A percentile compares a stretch with the other conserved stretches of the same genome.
phyloP scores from a whole-genome alignment of 2,797 vertebrate species.

The Melanitta fusca region DNA sequence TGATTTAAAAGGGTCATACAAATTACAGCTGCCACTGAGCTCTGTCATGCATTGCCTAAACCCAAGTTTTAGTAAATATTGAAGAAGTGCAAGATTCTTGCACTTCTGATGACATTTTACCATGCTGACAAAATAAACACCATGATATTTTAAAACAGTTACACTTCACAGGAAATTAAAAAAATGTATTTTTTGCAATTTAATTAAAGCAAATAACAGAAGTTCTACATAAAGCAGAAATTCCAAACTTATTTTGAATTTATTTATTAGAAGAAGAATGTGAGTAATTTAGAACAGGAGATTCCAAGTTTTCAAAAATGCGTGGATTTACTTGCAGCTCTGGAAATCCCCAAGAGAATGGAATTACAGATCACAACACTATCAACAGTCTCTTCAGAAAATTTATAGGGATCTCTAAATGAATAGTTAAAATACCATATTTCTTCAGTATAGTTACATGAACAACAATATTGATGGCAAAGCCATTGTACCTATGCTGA shows the following conservation, averaged over 20 bases:
- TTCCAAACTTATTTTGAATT: accelerated
- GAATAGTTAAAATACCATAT: background rate
- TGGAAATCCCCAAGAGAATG: background rate
- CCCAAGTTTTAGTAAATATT: background rate
- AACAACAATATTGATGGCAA: background rate
- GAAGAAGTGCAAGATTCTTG: background rate
- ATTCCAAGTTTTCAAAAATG: background rate
- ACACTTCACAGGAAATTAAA: background rate
- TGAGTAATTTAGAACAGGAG: background rate
- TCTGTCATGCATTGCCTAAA: background rate
- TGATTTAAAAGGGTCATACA: background rate
- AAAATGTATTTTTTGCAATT: background rate
- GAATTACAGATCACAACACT: background rate
- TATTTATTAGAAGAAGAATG: background rate
- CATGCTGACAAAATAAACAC: background rate
- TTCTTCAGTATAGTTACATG: background rate
- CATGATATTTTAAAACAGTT: background rate
- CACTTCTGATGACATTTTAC: background rate
- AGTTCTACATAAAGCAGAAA: background rate
- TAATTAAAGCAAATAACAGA: background rate
- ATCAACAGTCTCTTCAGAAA: background rate
- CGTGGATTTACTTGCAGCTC: background rate
- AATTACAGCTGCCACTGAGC: background rate
- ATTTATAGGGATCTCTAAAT: background rate
- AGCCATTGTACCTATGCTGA: background rate